Evolutionary conservation across 2,113 vertebrate species (phyloP), one percentile per base, ranked within the genome.

Genomic region (Dasyornis broadbenti): DNA sequence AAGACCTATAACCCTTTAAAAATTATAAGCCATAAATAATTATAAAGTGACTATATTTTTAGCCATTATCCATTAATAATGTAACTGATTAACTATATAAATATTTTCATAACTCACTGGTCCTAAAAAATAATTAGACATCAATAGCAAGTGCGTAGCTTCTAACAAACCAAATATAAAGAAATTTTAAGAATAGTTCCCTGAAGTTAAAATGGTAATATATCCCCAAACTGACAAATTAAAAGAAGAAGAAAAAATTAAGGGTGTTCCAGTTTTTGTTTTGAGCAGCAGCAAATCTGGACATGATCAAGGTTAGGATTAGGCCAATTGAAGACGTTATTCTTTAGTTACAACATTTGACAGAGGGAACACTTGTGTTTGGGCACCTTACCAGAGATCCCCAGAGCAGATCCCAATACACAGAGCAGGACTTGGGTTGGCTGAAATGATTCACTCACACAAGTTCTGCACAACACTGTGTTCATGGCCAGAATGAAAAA

Each of bases 1-100:
- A 92, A 97, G 85, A 94, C 65, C 94, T 86, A 70, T 94, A 95
- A 92, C 47, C 52, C 57, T 81, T 26, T 92, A 93, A 94, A 89
- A 45, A 95, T 87, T 90, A 72, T 56, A 92, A 86, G 19, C 69
- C 54, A 90, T 92, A 97, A 93, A 94, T 93, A 94, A 95, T 44
- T 78, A 87, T 65, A 90, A 94, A 87, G 65, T 93, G 89, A 49
- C n/a, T 82, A 65, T 59, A 94, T 95, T 96, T 95, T 94, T 92
- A 96, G 65, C 28, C 33, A 76, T 86, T 91, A 92, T 69, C 27
- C 20, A 86, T 75, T 59, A 92, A 73, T 81, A 92, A 90, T 47
- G 23, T 45, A 79, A 66, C 56, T 86, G 45, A 95, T 89, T 72
- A 96, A 86, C n/a, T 82, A 72, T 60, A 91, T 76, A 87, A 84